A percentile compares a stretch with the other conserved stretches of the same genome.
phyloP scores from a whole-genome alignment of 2,888 invertebrate genomes.

The Dasypogon diadema region DNA sequence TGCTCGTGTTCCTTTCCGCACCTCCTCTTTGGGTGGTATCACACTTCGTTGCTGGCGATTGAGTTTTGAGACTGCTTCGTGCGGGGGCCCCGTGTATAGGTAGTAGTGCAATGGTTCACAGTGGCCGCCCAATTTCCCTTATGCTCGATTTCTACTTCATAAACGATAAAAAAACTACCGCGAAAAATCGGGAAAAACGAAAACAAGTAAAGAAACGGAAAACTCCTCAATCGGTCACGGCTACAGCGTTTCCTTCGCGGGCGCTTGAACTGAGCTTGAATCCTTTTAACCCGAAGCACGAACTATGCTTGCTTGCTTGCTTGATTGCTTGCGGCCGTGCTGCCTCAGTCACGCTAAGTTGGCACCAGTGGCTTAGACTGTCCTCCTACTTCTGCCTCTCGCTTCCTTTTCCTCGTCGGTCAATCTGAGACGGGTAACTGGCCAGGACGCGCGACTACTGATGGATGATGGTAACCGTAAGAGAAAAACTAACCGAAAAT shows the following conservation, averaged over 20 bases:
- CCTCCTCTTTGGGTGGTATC: conserved; percentile 25
- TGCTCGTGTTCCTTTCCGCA: conserved; percentile 14
- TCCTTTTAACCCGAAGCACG: conserved; percentile 21
- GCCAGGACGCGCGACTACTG: conserved; percentile 26
- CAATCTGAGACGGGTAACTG: conserved; percentile 11
- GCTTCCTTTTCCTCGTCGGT: conserved; percentile 9
- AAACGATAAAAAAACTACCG: conserved; percentile 45
- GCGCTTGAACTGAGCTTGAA: conserved; percentile 17
- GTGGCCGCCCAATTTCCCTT: background rate
- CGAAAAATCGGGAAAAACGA: conserved; percentile 36
- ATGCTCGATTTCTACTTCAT: background rate
- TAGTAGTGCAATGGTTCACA: conserved; percentile 10
- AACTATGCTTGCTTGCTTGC: conserved; percentile 29
- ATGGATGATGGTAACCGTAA: conserved; percentile 51
- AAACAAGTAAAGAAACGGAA: conserved; percentile 26
- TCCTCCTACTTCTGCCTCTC: conserved; percentile 1
- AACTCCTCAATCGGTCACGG: conserved; percentile 46
- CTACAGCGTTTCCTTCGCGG: conserved; percentile 23
- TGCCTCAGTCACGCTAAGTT: conserved; percentile 17
- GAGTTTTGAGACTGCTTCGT: conserved; percentile 10
- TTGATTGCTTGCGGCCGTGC: background rate
- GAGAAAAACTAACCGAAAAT: conserved; percentile 51
- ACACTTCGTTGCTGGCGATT: conserved; percentile 41
- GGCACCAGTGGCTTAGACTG: conserved; percentile 28
- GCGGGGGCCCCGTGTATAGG: background rate